phyloP scores from a whole-genome alignment of 1,140 invertebrate genomes.

The Aplysia californica region DNA sequence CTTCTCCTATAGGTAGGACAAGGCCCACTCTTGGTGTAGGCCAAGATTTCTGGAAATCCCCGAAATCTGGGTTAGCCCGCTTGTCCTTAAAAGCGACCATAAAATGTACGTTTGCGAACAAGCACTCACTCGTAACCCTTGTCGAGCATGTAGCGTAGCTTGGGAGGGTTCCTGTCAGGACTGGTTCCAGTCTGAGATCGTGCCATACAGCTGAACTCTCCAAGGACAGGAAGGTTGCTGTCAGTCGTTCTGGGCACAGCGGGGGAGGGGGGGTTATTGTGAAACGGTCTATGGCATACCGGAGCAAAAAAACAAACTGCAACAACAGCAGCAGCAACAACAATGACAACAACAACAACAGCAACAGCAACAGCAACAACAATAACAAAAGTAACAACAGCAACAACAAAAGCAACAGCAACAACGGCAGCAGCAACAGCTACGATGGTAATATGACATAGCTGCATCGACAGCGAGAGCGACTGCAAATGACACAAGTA shows the following conservation, averaged over 20 bases:
- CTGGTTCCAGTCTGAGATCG: neutral
- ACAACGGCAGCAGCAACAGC: too few species aligned
- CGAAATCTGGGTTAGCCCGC: too few species aligned
- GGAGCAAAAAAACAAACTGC: neutral
- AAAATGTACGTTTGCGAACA: neutral
- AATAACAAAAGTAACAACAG: too few species aligned
- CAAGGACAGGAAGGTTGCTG: neutral
- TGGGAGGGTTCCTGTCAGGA: neutral
- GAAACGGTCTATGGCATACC: neutral
- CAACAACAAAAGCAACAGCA: too few species aligned
- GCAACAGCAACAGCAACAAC: too few species aligned
- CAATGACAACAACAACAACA: neutral
- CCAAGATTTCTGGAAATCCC: too few species aligned
- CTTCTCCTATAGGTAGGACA: too few species aligned
- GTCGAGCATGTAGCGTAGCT: neutral
- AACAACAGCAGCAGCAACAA: conserved; percentile 7
- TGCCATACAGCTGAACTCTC: neutral
- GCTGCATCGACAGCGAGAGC: too few species aligned
- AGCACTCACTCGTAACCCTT: neutral
- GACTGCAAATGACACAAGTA: too few species aligned
- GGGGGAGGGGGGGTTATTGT: neutral
- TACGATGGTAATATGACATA: too few species aligned
- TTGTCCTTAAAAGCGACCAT: too few species aligned
- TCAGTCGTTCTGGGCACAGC: neutral
- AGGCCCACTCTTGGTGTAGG: too few species aligned